Evolutionary conservation across 2,888 invertebrate species (phyloP).

Genomic region (Temnothorax ravouxi): DNA sequence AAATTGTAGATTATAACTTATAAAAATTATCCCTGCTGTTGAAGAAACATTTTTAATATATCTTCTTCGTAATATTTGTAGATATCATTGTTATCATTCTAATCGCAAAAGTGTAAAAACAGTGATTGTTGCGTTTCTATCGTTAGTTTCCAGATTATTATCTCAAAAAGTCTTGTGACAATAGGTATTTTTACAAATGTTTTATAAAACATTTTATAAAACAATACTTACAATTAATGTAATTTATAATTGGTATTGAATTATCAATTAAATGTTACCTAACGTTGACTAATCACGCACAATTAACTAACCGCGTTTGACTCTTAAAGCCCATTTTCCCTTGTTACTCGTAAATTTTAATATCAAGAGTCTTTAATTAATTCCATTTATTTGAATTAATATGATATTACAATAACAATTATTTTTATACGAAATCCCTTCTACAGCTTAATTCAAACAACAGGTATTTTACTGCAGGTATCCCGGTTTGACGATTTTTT

Average conservation of each 20-base stretch:
- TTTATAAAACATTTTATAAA: too few relatives aligned
- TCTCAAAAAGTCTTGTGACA: too few relatives aligned
- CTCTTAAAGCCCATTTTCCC: background rate
- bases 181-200: too few relatives aligned
- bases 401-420: slow-evolving; percentile 8
- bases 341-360: background rate
- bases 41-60: too few relatives aligned
- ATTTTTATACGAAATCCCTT: background rate
- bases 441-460: background rate
- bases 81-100: too few relatives aligned
- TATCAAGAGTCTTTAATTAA: background rate
- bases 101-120: too few relatives aligned
- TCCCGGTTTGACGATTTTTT: background rate
- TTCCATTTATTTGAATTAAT: background rate
- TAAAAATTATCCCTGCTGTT: too few relatives aligned
- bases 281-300: background rate
- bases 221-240: too few relatives aligned
- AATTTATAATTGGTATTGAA: too few relatives aligned
- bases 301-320: background rate
- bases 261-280: background rate
- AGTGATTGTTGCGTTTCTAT: too few relatives aligned
- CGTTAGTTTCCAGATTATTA: too few relatives aligned
- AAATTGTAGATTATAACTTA: background rate
- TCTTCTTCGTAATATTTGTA: too few relatives aligned
- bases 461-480: background rate